Conservation (phyloP, 2,113 vertebrate genomes). For the Xiphophorus maculatus region DNA sequence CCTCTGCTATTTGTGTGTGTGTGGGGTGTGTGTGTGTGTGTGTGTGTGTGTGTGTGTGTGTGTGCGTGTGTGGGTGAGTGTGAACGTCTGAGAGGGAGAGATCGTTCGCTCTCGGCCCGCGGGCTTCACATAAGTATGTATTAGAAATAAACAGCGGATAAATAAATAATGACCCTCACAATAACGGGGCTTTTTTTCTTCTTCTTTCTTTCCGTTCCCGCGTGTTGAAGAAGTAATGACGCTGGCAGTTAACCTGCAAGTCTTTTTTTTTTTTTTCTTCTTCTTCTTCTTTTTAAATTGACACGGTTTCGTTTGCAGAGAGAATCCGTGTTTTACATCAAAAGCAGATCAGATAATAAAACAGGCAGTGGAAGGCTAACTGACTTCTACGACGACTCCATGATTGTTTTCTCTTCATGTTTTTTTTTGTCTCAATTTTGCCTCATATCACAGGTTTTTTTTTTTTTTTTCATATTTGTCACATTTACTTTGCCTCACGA, state of each 20-base stretch:
- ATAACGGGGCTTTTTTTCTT: slow-evolving; percentile 37
- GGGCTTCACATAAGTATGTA: slow-evolving; percentile 73
- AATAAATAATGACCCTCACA: slow-evolving; percentile 76
- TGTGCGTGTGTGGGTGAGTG: not conserved
- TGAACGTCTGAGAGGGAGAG: slow-evolving; percentile 19
- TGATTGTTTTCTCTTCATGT: no score
- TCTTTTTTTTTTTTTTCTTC: slow-evolving; percentile 29
- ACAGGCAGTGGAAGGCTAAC: slow-evolving; percentile 19
- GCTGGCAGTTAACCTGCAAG: slow-evolving; percentile 73
- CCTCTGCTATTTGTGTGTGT: slow-evolving; percentile 3
- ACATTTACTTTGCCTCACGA: no score
- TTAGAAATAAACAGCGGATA: slow-evolving; percentile 79
- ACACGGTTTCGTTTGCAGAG: slow-evolving; percentile 59
- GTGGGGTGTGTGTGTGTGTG: not conserved
- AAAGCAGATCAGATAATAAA: slow-evolving; percentile 13
- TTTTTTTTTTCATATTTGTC: no score
- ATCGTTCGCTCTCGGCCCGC: slow-evolving; percentile 66
- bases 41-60: no score
- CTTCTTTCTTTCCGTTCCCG: slow-evolving; percentile 2
- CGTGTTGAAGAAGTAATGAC: slow-evolving; percentile 62
- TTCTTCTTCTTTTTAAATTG: slow-evolving; percentile 28
- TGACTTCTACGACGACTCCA: not conserved
- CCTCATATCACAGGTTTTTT: not conserved
- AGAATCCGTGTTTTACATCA: slow-evolving; percentile 41
- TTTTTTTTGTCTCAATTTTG: slow-evolving; percentile 5